phyloP scores from a whole-genome alignment of 2,113 vertebrate genomes.

The Rallus limicola region DNA sequence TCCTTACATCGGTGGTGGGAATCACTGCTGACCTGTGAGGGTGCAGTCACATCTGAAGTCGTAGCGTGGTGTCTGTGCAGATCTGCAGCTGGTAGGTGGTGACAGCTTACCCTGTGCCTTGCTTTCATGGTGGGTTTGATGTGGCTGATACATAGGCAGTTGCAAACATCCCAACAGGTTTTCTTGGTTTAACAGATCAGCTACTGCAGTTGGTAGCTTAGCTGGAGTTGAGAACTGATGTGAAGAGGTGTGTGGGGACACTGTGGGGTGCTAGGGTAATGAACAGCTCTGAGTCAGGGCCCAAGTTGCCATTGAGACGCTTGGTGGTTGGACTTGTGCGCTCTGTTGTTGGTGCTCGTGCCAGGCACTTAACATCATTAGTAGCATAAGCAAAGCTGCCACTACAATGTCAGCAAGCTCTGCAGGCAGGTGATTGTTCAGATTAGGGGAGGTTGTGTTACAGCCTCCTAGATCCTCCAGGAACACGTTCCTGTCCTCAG shows the following conservation, averaged over 20 bases:
- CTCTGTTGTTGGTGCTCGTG: background rate
- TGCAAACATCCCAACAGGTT: accelerated
- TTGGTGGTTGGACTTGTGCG: accelerated
- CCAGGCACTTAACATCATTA: accelerated
- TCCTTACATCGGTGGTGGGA: too few species aligned
- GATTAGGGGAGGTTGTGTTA: background rate
- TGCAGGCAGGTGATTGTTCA: accelerated
- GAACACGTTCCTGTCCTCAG: background rate
- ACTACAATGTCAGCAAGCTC: background rate
- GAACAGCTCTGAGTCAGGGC: accelerated
- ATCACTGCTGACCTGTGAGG: accelerated
- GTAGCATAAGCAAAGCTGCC: background rate
- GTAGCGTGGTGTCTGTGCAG: accelerated
- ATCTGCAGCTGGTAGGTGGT: background rate
- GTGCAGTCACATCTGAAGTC: background rate
- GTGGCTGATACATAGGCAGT: accelerated
- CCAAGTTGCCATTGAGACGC: accelerated
- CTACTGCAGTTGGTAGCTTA: background rate
- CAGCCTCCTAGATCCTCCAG: background rate
- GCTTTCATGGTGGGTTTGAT: too few species aligned
- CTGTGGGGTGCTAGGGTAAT: accelerated
- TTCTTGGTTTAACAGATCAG: accelerated
- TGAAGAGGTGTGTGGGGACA: background rate
- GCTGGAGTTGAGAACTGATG: accelerated
- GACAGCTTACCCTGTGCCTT: background rate